Percentiles rank a stretch among this genome's conserved stretches.
Conservation (phyloP, 2,888 invertebrate genomes). For the Lycaena phlaeas region DNA sequence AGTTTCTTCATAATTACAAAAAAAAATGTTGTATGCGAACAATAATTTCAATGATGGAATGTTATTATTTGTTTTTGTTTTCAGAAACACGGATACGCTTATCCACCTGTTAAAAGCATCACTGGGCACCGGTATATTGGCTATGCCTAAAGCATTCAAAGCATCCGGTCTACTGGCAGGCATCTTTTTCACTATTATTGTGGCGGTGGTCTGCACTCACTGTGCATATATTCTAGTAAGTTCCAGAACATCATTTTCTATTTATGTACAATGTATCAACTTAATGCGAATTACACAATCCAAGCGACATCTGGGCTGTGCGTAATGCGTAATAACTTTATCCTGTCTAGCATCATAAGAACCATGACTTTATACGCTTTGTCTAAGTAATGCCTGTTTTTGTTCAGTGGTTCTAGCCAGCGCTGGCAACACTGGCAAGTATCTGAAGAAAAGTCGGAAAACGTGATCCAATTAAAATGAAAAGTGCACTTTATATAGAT, state of each 20-base stretch:
- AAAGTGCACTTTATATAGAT: too few species aligned
- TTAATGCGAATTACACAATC: too few species aligned
- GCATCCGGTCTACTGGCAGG: conserved; percentile 90
- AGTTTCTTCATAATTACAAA: too few species aligned
- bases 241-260: conserved; percentile 14
- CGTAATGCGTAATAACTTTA: too few species aligned
- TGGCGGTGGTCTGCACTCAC: conserved; percentile 93
- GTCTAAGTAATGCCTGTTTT: too few species aligned
- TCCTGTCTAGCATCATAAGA: too few species aligned
- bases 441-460: too few species aligned
- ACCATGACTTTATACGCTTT: too few species aligned
- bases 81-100: conserved; percentile 90
- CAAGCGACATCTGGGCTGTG: too few species aligned
- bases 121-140: conserved; percentile 94
- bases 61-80: neutral
- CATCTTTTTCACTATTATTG: conserved; percentile 85
- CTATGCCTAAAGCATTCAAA: conserved; percentile 94
- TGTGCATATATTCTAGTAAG: conserved; percentile 89
- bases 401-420: too few species aligned
- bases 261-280: neutral
- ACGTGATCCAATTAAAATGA: too few species aligned
- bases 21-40: neutral
- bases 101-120: conserved; percentile 96
- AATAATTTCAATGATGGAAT: neutral
- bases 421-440: too few species aligned